Evolutionary conservation across 2,113 vertebrate species (phyloP).

Genomic region (Mastomys natalensis): DNA sequence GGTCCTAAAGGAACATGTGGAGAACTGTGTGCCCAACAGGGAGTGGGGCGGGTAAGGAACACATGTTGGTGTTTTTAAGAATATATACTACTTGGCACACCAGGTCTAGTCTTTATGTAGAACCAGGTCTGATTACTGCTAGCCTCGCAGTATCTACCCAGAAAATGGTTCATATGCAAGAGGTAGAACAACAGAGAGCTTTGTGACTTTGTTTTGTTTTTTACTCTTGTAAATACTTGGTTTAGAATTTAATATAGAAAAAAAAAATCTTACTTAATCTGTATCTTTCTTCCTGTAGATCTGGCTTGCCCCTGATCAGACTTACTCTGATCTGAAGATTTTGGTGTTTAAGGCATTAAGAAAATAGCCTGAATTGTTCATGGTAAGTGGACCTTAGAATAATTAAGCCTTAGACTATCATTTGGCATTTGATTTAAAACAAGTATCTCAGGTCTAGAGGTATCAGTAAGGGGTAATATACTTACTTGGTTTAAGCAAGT

Average conservation of each 20-base stretch:
- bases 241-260: slow-evolving; percentile 22
- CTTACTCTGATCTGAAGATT: slow-evolving; percentile 80
- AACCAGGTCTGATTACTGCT: neutral
- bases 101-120: neutral
- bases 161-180: slow-evolving; percentile 51
- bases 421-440: slow-evolving; percentile 25
- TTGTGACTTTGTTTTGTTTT: neutral
- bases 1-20: neutral
- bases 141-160: neutral
- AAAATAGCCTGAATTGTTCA: slow-evolving; percentile 88
- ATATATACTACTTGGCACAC: neutral
- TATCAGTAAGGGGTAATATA: neutral
- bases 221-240: slow-evolving; percentile 32
- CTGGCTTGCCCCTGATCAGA: slow-evolving; percentile 77
- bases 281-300: slow-evolving; percentile 80
- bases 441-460: neutral
- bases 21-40: neutral
- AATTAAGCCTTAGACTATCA: neutral
- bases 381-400: slow-evolving; percentile 84
- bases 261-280: slow-evolving; percentile 55
- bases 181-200: slow-evolving; percentile 24
- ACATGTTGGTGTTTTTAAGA: neutral
- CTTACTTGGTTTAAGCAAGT: neutral
- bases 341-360: slow-evolving; percentile 82
- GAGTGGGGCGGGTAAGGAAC: neutral